Base-by-base conservation (phyloP, 2,888 invertebrate species). In the Odontocolon sp. region DNA sequence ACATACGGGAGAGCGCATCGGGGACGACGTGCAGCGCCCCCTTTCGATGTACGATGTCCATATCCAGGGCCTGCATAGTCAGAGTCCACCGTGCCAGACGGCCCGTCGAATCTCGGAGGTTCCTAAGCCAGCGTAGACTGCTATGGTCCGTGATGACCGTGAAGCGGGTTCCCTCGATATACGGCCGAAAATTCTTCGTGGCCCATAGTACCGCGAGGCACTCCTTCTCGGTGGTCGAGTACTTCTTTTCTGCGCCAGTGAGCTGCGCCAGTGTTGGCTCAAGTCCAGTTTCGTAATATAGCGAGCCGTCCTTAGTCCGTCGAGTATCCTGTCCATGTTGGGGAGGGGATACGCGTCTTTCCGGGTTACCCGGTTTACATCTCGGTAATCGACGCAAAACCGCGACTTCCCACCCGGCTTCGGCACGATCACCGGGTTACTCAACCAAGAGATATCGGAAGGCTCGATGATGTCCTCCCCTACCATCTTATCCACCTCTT, bases 11-110 rank as follows among this genome's bases (percentile, higher is more conserved):
- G 0, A 42, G 18, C 6, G 56, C 54, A 74, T 28, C 72, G 71
- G 6, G 56, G 66, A 38, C 42, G 36, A 76, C 78, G 4, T 85
- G 80, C 56, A 80, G 84, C 5, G 6, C n/a, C 18, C 21, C 2
- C 21, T 47, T 47, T 2, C 21, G 6, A 6, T 4, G 28, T 28
- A 4, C 6, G 38, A 38, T 4, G 6, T 42, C 18, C 54, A 57
- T 69, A 45, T 69, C 69, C 8, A 70, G 4, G 2, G 45, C 40
- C n/a, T n/a, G n/a, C n/a, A n/a, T n/a, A n/a, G n/a, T n/a, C 0
- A 64, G 3, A 0, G 63, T 52, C 63, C 63, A 69, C 3, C 63
- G 11, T 0, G 54, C 42, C 3, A 68, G n/a, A 5, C 57, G 6
- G 1, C 52, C 38, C 1, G 50, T 68, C 1, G 38, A 33, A n/a